Conservation (phyloP, 2,113 vertebrate species). For the Pteruthius melanotis region DNA sequence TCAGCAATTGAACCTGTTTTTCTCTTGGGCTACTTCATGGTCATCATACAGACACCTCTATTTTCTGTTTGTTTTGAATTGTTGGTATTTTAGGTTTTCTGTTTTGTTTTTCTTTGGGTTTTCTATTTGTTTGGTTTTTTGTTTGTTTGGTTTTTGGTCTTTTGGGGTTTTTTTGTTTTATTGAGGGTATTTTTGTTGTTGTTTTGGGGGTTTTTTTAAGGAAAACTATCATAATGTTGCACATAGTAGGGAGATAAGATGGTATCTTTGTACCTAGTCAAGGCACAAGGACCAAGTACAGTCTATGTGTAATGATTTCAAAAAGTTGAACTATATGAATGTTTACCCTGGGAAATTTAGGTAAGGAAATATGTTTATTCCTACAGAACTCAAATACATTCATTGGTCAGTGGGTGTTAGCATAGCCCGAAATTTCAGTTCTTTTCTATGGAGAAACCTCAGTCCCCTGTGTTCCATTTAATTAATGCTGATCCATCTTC, state of each 20-base stretch:
- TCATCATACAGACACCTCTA: neutral
- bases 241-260: neutral
- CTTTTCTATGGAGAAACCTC: neutral
- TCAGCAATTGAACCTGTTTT: neutral
- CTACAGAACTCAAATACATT: neutral
- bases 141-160: too few relatives aligned
- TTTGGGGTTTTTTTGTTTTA: too few relatives aligned
- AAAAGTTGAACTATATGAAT: neutral
- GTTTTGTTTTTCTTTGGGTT: neutral
- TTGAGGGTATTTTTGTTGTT: too few relatives aligned
- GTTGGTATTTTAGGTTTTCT: neutral
- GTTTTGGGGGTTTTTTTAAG: neutral
- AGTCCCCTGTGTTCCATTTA: neutral
- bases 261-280: neutral
- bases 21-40: neutral
- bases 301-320: neutral
- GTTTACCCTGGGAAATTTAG: neutral
- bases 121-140: neutral
- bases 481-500: neutral
- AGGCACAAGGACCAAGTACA: neutral
- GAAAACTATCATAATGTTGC: neutral
- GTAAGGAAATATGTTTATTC: neutral
- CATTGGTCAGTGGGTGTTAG: neutral
- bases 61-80: neutral
- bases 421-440: neutral